Base-by-base conservation (phyloP, 2,113 vertebrate genomes). In the Oryzias woworae region DNA sequence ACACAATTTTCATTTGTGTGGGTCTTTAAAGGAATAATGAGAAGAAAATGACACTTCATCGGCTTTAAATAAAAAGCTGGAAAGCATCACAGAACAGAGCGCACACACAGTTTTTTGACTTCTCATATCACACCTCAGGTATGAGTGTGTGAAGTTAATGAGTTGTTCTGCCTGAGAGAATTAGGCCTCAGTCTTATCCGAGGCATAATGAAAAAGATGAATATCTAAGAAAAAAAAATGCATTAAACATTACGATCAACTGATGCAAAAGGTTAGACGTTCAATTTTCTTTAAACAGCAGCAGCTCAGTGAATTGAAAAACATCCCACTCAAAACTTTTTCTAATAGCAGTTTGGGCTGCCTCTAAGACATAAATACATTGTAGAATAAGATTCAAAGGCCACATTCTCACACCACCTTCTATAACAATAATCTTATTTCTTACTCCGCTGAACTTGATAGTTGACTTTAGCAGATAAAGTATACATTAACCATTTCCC, bases 401-500 rank as follows among this genome's bases (percentile, higher is more conserved):
- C 79, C 82, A 82, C 73, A 77, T 85, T 81, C 75, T 77, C 78
- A 78, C 82, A 77, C 61, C 53, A 77, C 74, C 83, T 85, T 78
- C 83, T 75, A 71, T 85, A 75, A 82, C 84, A 73, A 86, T 89
- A 86, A 90, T 89, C 86, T 88, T 68, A 86, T 90, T 89, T 88
- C 79, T 83, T 89, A 85, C 89, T 88, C 81, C 83, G 72, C 80
- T 89, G 86, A 90, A 87, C 82, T 86, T 69, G 75, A 78, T 83
- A 85, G 81, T 86, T 75, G 86, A 76, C 75, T 86, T 85, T 71
- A 75, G 85, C 86, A 84, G 87, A 89, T 89, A 80, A 83, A 88
- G 77, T 48, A 85, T 82, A 86, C 85, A 83, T 79, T 74, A 68
- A 85, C 58, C 59, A 45, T 81, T 88, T 89, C 74, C 79, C 75